These are phyloP conservation scores for Polypedilum pembai DNA, from an alignment of 1,140 invertebrate genomes.

Conservation along the genomic window DNA sequence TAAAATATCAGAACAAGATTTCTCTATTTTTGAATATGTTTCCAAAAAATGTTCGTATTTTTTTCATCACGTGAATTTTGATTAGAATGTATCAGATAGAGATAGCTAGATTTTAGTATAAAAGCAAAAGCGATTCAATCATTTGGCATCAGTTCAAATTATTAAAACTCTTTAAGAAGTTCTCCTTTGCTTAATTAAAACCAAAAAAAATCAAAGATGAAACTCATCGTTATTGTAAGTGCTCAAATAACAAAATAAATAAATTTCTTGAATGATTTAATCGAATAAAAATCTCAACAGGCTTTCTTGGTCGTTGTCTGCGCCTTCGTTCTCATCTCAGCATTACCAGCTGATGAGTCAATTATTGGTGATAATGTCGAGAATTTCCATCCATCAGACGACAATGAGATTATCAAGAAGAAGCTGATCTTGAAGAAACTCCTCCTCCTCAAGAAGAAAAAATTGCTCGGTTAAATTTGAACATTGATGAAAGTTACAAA, in stretches of 20 bases:
- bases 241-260: neutral
- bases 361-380: neutral
- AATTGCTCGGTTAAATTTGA: slow-evolving; percentile 18
- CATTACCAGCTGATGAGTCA: slow-evolving; percentile 20
- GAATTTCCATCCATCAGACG: slow-evolving; percentile 7
- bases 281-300: neutral
- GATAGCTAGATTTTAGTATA: slow-evolving; percentile 1
- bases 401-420: neutral
- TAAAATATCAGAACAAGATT: no score
- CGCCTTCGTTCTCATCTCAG: neutral
- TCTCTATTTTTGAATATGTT: no score
- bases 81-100: no score
- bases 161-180: neutral
- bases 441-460: neutral
- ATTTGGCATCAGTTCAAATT: neutral
- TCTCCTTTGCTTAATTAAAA: neutral
- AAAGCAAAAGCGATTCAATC: neutral
- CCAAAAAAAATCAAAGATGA: slow-evolving; percentile 12
- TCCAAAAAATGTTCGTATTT: no score
- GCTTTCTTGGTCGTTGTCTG: neutral
- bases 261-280: neutral
- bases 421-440: neutral
- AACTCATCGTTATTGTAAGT: slow-evolving; percentile 23
- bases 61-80: no score
- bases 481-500: neutral